These are phyloP conservation scores for Spialia ferax DNA, from an alignment of 2,888 invertebrate genomes.

Conservation along the genomic window DNA sequence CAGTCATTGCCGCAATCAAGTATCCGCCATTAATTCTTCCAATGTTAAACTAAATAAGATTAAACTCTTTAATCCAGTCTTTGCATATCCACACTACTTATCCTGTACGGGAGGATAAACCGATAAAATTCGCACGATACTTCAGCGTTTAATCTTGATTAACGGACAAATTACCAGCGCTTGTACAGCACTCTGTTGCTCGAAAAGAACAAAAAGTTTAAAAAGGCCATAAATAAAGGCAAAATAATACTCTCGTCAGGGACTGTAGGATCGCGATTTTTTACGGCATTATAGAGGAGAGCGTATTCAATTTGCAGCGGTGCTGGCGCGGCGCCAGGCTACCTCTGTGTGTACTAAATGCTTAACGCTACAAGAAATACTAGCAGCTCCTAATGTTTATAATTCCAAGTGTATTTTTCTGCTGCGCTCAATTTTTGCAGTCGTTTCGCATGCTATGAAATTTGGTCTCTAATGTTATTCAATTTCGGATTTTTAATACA, in stretches of 20 bases:
- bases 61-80: background rate
- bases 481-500: background rate
- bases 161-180: conserved; percentile 33
- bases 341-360: conserved; percentile 29
- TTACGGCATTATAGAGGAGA: conserved; percentile 35
- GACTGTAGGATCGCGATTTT: conserved; percentile 34
- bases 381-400: conserved; percentile 35
- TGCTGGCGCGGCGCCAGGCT: conserved; percentile 41
- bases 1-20: too few relatives aligned
- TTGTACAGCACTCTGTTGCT: conserved; percentile 10
- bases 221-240: conserved; percentile 34
- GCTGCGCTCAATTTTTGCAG: conserved; percentile 25
- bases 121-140: conserved; percentile 23
- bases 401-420: conserved; percentile 33
- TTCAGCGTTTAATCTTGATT: conserved; percentile 35
- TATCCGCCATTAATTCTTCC: too few relatives aligned
- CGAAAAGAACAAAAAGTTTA: conserved; percentile 27
- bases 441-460: background rate
- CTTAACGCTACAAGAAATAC: conserved; percentile 38
- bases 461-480: background rate
- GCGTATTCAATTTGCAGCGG: conserved; percentile 38
- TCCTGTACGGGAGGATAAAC: background rate
- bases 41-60: background rate
- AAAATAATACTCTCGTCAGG: conserved; percentile 38
- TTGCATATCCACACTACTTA: background rate